Evolutionary conservation across 2,888 invertebrate genomes (phyloP).

Genomic region (Serripes groenlandicus): DNA sequence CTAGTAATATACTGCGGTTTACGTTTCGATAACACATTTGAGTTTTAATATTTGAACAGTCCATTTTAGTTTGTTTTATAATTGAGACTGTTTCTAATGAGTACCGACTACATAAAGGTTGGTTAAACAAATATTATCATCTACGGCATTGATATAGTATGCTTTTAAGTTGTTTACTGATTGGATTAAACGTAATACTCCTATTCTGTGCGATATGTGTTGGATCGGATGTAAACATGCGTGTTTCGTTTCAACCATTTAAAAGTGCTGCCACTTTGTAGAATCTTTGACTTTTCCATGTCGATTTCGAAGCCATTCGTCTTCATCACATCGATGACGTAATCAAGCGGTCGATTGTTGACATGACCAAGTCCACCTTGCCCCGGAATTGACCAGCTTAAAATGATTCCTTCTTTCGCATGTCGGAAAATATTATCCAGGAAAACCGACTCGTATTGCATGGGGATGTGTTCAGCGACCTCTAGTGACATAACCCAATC

Average conservation of each 20-base stretch:
- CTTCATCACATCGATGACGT: conserved; percentile 34
- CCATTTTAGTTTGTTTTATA: too few relatives aligned
- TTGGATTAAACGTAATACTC: too few relatives aligned
- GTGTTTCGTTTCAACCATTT: conserved; percentile 43
- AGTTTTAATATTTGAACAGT: too few relatives aligned
- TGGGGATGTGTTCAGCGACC: conserved; percentile 69
- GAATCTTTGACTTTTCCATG: conserved; percentile 18
- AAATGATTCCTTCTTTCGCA: conserved; percentile 61
- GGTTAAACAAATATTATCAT: too few relatives aligned
- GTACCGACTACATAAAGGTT: too few relatives aligned
- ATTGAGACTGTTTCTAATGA: too few relatives aligned
- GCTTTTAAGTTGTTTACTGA: too few relatives aligned
- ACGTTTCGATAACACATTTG: too few relatives aligned
- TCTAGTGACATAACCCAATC: conserved; percentile 72
- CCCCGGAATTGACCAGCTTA: conserved; percentile 65
- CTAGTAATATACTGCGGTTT: too few relatives aligned
- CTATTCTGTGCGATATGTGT: too few relatives aligned
- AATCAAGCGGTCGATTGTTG: conserved; percentile 43
- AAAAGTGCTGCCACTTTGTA: conserved; percentile 25
- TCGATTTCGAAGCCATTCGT: conserved; percentile 40
- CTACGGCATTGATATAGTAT: too few relatives aligned
- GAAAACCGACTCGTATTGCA: conserved; percentile 54
- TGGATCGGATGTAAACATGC: conserved; percentile 39
- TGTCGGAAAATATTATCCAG: conserved; percentile 66
- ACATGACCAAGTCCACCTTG: conserved; percentile 49